phyloP scores from a whole-genome alignment of 2,113 vertebrate species.

The Cettia cetti region DNA sequence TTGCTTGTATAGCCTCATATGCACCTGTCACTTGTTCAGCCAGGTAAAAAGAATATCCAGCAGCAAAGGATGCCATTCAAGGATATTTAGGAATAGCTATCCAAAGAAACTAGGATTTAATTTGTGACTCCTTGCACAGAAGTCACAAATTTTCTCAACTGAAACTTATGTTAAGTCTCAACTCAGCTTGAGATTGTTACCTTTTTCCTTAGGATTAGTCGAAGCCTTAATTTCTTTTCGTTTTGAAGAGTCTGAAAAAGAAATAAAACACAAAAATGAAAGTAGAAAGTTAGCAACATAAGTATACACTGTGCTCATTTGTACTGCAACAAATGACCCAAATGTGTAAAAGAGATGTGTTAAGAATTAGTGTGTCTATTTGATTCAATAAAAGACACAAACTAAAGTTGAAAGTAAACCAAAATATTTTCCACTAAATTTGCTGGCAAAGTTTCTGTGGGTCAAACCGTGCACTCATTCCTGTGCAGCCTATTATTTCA shows the following conservation, averaged over 20 bases:
- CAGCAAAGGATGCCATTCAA: not conserved
- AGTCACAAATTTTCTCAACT: not conserved
- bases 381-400: not conserved
- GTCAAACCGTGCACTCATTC: not conserved
- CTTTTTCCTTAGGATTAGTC: conserved; percentile 31
- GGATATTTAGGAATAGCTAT: not conserved
- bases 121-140: not conserved
- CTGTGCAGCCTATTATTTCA: not conserved
- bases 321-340: not conserved
- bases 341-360: not conserved
- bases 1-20: not conserved
- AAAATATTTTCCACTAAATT: not conserved
- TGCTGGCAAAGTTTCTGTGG: not conserved
- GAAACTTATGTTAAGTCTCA: not conserved
- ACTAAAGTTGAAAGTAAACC: not conserved
- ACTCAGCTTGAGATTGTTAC: not conserved
- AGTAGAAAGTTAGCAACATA: not conserved
- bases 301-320: not conserved
- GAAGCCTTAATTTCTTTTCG: conserved; percentile 25
- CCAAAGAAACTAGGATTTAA: not conserved
- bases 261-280: not conserved
- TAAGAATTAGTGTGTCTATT: not conserved
- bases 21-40: not conserved
- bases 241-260: conserved; percentile 38
- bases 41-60: not conserved